Conservation (phyloP, 2,888 invertebrate genomes). For the Aphodius granarius region DNA sequence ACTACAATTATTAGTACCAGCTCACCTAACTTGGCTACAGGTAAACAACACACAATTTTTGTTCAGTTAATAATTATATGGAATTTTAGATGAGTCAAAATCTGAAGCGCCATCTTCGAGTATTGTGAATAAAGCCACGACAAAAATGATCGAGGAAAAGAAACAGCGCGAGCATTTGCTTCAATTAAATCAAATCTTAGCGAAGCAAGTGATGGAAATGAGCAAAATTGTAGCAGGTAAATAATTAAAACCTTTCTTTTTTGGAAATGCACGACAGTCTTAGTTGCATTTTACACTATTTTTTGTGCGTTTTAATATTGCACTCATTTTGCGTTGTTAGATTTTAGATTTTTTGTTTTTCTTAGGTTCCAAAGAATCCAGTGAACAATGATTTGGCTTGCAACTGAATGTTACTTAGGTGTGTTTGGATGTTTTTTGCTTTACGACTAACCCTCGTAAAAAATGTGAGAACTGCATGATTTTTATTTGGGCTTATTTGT, state of each 20-base stretch:
- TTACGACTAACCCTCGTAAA: not conserved
- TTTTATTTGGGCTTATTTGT: slow-evolving; percentile 46
- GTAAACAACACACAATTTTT: slow-evolving; percentile 9
- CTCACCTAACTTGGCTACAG: slow-evolving; percentile 42
- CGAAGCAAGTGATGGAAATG: slow-evolving; percentile 92
- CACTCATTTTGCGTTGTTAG: slow-evolving; percentile 24
- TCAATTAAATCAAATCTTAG: slow-evolving; percentile 88
- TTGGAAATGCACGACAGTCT: slow-evolving; percentile 5
- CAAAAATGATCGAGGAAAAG: slow-evolving; percentile 72
- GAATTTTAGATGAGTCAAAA: slow-evolving; percentile 40
- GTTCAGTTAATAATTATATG: no score
- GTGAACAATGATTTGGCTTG: slow-evolving; percentile 45
- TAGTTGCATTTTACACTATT: slow-evolving; percentile 20
- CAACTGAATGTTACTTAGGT: slow-evolving; percentile 38
- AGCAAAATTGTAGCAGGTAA: slow-evolving; percentile 95
- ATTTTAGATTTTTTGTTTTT: slow-evolving; percentile 40
- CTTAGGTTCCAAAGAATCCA: slow-evolving; percentile 51
- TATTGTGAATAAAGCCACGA: slow-evolving; percentile 49
- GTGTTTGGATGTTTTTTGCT: slow-evolving; percentile 34
- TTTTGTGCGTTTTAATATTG: slow-evolving; percentile 30
- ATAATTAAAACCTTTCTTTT: slow-evolving; percentile 41
- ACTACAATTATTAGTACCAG: slow-evolving; percentile 58
- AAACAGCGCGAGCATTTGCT: slow-evolving; percentile 86
- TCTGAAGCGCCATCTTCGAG: slow-evolving; percentile 37
- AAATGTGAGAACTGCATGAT: slow-evolving; percentile 41